These are phyloP conservation scores for Drosophila nr. fundita DNA, from an alignment of 2,888 invertebrate species.

Conservation along the genomic window DNA sequence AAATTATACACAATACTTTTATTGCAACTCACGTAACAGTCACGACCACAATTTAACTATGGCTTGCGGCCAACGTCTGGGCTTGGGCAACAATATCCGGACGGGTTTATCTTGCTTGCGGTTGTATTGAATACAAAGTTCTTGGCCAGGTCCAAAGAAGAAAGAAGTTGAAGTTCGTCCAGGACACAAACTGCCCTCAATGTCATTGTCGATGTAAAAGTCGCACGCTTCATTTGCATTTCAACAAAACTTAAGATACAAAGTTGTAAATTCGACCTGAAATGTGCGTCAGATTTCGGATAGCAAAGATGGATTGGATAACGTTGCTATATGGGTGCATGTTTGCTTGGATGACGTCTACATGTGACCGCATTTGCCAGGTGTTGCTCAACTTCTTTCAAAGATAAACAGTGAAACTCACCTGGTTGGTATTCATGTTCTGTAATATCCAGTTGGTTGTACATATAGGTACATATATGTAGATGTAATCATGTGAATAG, in stretches of 20 bases:
- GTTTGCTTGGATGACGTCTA: background rate
- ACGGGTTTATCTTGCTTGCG: background rate
- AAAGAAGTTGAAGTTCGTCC: constrained; percentile 16
- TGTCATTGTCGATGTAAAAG: background rate
- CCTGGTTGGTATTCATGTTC: constrained; percentile 11
- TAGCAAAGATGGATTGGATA: background rate
- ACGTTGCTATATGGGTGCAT: background rate
- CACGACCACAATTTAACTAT: constrained; percentile 24
- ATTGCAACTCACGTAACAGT: constrained; percentile 56
- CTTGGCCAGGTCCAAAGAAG: background rate
- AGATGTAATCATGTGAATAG: background rate
- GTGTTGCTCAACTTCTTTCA: background rate
- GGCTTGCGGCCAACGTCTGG: constrained; percentile 25
- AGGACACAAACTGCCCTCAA: constrained; percentile 11
- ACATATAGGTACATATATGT: background rate
- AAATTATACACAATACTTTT: constrained; percentile 49
- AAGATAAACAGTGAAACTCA: constrained; percentile 5
- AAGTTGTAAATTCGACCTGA: background rate
- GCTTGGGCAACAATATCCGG: constrained; percentile 8
- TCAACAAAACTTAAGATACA: constrained; percentile 14
- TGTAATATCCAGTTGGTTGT: background rate
- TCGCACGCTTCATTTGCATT: constrained; percentile 23
- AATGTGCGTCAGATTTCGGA: background rate
- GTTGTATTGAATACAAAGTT: constrained; percentile 26
- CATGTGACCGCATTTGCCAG: background rate